A percentile compares a stretch with the other conserved stretches of the same genome.
Evolutionary conservation across 2,888 invertebrate species (phyloP).

Genomic region (Coelopa pilipes): DNA sequence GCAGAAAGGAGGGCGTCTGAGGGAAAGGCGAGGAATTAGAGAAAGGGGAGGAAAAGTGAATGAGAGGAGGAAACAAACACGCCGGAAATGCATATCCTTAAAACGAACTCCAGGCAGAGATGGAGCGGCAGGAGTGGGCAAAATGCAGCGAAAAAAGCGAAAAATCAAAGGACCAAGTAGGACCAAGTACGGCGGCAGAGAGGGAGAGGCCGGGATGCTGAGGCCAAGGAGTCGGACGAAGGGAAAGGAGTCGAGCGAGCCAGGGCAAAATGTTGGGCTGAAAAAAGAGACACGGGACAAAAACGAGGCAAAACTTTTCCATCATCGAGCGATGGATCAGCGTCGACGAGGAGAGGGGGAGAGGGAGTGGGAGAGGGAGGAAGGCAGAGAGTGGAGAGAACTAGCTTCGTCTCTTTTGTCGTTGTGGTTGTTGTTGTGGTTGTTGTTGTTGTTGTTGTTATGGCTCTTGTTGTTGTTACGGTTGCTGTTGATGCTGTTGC

Average conservation of each 20-base stretch:
- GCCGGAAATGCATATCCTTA: constrained; percentile 1
- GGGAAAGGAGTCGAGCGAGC: not conserved
- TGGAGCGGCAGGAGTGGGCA: not conserved
- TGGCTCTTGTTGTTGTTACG: constrained; percentile 19
- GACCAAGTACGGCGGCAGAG: constrained; percentile 13
- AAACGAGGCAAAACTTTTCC: no score
- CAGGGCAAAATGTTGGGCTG: not conserved
- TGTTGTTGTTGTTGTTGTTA: constrained; percentile 54
- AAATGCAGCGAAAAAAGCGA: constrained; percentile 29
- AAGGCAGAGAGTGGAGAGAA: no score
- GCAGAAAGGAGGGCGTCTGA: no score
- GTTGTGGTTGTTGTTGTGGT: not conserved
- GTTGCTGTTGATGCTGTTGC: not conserved
- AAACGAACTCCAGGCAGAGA: constrained; percentile 23
- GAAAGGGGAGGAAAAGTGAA: no score
- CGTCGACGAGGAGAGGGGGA: not conserved
- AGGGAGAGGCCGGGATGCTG: constrained; percentile 5
- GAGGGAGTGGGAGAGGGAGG: no score
- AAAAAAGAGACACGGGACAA: not conserved
- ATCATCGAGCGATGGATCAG: not conserved
- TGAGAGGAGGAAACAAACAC: no score
- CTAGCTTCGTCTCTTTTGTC: no score
- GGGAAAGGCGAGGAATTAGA: no score
- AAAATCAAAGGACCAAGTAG: constrained; percentile 31
- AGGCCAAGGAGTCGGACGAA: not conserved